Base-by-base conservation (phyloP, 2,797 vertebrate genomes). In the Prunella strophiata region DNA sequence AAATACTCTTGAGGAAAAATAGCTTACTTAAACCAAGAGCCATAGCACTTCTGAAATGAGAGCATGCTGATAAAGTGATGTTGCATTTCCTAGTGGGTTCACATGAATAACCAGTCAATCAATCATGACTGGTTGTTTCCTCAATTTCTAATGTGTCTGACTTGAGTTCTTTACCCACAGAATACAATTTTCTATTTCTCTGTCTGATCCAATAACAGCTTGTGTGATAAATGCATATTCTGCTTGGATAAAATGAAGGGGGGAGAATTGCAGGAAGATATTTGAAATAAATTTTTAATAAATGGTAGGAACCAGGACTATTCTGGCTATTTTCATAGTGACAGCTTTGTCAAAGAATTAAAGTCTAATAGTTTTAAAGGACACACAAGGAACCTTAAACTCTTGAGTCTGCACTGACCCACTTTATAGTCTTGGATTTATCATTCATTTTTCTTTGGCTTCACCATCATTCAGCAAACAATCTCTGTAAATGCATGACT, bases 31-130 rank as follows among this genome's bases (percentile, higher is more conserved):
- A 94, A 86, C 73, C 43, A 84, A 91, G 47, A 83, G 54, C 57
- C 75, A 58, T 11, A 77, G 25, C 75, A 80, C 65, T 94, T 54
- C 45, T 93, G 79, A 92, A 95, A 85, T 50, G 79, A 80, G 32
- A 83, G 70, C 62, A 50, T 29, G 62, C 85, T 92, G 87, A 94
- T 89, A 87, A 89, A 88, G 47, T 11, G 32, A 89, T 89, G 67
- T 47, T 85, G 72, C 82, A 89, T 92, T 97, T 96, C 89, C 87
- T 93, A 55, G 68, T 66, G 58, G 66, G 43, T 80, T 94, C 87
- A 89, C 75, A 80, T 72, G 75, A 92, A 80, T 88, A 93, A 88
- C 85, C 68, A 93, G 81, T 91, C 91, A 96, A 74, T 92, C 91
- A 92, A 59, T 96, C 89, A 88, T 78, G 62, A 62, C 74, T 79